Evolutionary conservation across 2,797 vertebrate species (phyloP).

Genomic region (Microchirus variegatus): DNA sequence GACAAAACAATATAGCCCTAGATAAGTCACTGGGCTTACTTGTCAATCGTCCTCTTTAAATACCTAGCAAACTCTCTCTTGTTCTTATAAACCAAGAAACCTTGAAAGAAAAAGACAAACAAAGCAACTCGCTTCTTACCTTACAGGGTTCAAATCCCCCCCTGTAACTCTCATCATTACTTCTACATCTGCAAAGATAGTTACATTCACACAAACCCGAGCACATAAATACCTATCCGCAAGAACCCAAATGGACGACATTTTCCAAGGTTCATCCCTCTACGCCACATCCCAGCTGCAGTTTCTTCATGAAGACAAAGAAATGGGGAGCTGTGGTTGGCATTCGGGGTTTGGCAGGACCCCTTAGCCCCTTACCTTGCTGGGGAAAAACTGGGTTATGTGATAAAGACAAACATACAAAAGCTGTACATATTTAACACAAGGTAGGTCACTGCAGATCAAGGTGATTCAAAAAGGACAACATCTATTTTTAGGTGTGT

Average conservation of each 20-base stretch:
- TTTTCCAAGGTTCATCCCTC: constrained; percentile 98
- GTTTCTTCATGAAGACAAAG: constrained; percentile 97
- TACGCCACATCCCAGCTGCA: constrained; percentile 95
- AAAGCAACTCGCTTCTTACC: constrained; percentile 90
- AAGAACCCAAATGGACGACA: constrained; percentile 99
- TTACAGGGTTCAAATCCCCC: constrained; percentile 85
- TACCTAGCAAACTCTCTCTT: constrained; percentile 55
- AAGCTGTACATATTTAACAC: constrained; percentile 89
- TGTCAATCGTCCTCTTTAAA: constrained; percentile 38
- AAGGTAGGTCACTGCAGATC: constrained; percentile 87
- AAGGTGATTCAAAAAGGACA: constrained; percentile 84
- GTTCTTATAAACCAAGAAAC: constrained; percentile 66
- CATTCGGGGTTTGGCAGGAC: constrained; percentile 95
- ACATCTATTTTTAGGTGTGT: background rate
- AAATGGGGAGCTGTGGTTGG: constrained; percentile 92
- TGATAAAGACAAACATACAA: constrained; percentile 99
- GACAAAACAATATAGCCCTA: constrained; percentile 43
- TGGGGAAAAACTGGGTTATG: constrained; percentile 98
- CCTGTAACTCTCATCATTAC: constrained; percentile 80
- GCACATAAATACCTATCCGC: constrained; percentile 99
- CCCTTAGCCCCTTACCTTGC: constrained; percentile 98
- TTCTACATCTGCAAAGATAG: constrained; percentile 83
- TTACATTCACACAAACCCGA: constrained; percentile 99
- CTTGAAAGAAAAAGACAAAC: constrained; percentile 58
- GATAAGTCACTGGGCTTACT: constrained; percentile 36